Conservation (phyloP, 2,113 vertebrate genomes). For the Ancistrus triradiatus region DNA sequence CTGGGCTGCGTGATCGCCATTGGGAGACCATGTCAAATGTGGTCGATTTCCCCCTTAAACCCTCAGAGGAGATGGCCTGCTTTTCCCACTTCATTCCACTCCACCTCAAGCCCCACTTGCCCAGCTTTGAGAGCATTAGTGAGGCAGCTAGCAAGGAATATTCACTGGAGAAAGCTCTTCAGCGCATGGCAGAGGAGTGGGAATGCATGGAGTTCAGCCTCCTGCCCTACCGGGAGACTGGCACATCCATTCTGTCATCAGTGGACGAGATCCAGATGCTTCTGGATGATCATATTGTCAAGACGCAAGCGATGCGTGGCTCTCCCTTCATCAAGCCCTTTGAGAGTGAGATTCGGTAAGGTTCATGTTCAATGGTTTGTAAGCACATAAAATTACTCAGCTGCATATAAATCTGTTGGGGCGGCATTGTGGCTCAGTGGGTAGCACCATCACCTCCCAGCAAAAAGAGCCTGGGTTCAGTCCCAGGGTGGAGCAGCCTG, state of each 20-base stretch:
- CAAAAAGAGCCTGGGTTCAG: too few species aligned
- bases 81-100: slow-evolving; percentile 73
- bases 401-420: neutral
- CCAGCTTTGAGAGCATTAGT: slow-evolving; percentile 73
- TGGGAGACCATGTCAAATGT: slow-evolving; percentile 78
- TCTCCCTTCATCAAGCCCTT: slow-evolving; percentile 82
- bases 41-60: slow-evolving; percentile 65
- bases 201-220: slow-evolving; percentile 73
- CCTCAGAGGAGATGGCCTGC: slow-evolving; percentile 61
- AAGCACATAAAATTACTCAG: neutral
- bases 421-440: too few species aligned
- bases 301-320: slow-evolving; percentile 84
- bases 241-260: slow-evolving; percentile 77
- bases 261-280: slow-evolving; percentile 83
- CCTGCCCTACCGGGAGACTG: slow-evolving; percentile 74
- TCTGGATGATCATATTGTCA: slow-evolving; percentile 84
- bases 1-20: slow-evolving; percentile 76
- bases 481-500: too few species aligned
- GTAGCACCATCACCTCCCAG: too few species aligned
- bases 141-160: slow-evolving; percentile 81
- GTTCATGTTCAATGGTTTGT: slow-evolving; percentile 2
- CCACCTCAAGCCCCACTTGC: slow-evolving; percentile 70
- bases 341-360: slow-evolving; percentile 76
- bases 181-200: slow-evolving; percentile 80
- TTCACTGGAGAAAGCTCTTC: slow-evolving; percentile 80